Evolutionary conservation across 2,113 vertebrate genomes (phyloP), one percentile per base, ranked within the genome.

Genomic region (Ia io): DNA sequence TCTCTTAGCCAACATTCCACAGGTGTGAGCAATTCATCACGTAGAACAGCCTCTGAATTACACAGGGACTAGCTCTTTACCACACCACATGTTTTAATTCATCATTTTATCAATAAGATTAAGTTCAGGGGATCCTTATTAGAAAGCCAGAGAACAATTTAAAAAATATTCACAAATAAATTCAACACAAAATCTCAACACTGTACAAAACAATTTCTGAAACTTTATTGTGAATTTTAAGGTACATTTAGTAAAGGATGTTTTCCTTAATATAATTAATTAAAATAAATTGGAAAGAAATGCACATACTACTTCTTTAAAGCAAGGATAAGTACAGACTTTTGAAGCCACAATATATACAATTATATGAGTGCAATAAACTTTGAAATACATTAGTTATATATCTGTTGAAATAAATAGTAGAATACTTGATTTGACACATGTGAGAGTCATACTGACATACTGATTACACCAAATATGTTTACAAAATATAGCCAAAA

Each of bases 221-320:
- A 98, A 98, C 98, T 99, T 99, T 99, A 99, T 99, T 99, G 98
- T 98, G 97, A 98, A 98, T 98, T 98, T 98, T 98, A 98, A 98
- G 96, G 97, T 98, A 99, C 98, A 99, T 98, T 98, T 98, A 98
- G 98, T 97, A 98, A 98, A 98, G 97, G 97, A 98, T 97, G 89
- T 96, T 97, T 97, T 98, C 98, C 97, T 98, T 98, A 97, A 98
- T 98, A 98, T 97, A 94, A 98, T 98, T 98, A 98, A 98, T 98
- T 98, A 97, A 98, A 98, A 98, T 98, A 98, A 98, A 97, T 95
- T 97, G 97, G 95, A 98, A 98, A 98, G 94, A 98, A 98, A 98
- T 97, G 93, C 96, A 99, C 98, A 99, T 96, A 98, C 97, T 98
- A 98, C 74, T 98, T 98, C 93, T 97, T 98, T 97, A 97, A 98